A percentile compares a stretch with the other conserved stretches of the same genome.
phyloP scores from a whole-genome alignment of 2,888 invertebrate species.

The Anarsia innoxiella region DNA sequence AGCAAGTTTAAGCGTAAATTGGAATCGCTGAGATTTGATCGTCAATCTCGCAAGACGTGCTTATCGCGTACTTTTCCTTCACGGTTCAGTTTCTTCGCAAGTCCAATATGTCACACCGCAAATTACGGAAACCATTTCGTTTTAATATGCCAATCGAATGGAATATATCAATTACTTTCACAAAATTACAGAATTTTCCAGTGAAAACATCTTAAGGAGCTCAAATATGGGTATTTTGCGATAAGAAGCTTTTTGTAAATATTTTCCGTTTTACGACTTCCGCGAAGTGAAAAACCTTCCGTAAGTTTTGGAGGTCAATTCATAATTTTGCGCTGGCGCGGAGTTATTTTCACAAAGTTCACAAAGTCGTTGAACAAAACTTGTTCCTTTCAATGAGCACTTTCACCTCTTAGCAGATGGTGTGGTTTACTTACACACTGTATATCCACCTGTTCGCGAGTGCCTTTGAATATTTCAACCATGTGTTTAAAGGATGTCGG shows the following conservation, averaged over 20 bases:
- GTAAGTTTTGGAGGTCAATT: slow-evolving; percentile 12
- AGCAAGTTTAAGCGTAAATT: slow-evolving; percentile 25
- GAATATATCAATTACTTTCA: too few species aligned
- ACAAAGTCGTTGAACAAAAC: slow-evolving; percentile 13
- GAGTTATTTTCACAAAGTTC: slow-evolving; percentile 14
- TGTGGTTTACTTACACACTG: slow-evolving; percentile 12
- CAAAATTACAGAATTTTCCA: too few species aligned
- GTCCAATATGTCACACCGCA: too few species aligned
- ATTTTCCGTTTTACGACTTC: slow-evolving; percentile 1
- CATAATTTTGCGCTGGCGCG: slow-evolving; percentile 10
- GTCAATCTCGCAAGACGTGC: too few species aligned
- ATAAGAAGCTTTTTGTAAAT: slow-evolving; percentile 1
- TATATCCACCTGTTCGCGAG: slow-evolving; percentile 8
- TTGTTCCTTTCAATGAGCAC: slow-evolving; percentile 15
- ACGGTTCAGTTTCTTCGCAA: too few species aligned
- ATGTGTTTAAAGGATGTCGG: neutral
- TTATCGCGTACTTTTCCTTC: too few species aligned
- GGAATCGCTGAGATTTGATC: too few species aligned
- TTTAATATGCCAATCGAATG: too few species aligned
- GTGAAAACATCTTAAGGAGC: too few species aligned
- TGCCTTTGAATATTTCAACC: too few species aligned
- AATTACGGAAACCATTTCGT: too few species aligned
- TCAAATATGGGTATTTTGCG: too few species aligned
- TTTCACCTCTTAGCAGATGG: slow-evolving; percentile 14
- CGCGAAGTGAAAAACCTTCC: slow-evolving; percentile 5